phyloP scores from a whole-genome alignment of 2,113 vertebrate species.

The Mustela lutreola region DNA sequence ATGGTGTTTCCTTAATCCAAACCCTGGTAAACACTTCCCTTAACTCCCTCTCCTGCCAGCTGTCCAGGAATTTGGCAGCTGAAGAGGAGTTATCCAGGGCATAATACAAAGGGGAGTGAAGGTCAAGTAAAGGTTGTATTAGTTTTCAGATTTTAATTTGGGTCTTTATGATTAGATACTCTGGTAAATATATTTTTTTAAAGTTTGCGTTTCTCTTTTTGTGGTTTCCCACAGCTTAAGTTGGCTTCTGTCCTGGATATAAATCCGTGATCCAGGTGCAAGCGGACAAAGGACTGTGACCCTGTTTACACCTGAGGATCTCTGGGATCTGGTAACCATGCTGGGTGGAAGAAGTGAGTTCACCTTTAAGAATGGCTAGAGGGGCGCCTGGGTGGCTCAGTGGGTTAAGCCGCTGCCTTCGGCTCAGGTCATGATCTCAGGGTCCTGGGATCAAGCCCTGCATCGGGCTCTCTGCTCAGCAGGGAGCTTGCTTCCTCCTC shows the following conservation, averaged over 20 bases:
- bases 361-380: not conserved
- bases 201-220: not conserved
- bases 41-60: not conserved
- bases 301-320: not conserved
- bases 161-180: not conserved
- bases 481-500: no score
- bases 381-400: not conserved
- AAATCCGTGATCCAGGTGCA: not conserved
- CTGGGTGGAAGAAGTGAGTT: not conserved
- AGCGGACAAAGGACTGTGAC: not conserved
- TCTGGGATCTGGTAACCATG: not conserved
- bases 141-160: constrained; percentile 8
- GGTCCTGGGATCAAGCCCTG: not conserved
- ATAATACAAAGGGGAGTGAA: not conserved
- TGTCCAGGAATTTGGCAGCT: not conserved
- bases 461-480: no score
- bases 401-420: not conserved
- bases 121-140: not conserved
- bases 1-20: not conserved
- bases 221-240: not conserved
- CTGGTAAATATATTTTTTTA: not conserved
- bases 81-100: not conserved
- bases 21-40: not conserved
- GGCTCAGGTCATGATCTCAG: not conserved
- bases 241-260: not conserved